Conservation (phyloP, 1,140 invertebrate genomes). For the Drosophila trapezifrons region DNA sequence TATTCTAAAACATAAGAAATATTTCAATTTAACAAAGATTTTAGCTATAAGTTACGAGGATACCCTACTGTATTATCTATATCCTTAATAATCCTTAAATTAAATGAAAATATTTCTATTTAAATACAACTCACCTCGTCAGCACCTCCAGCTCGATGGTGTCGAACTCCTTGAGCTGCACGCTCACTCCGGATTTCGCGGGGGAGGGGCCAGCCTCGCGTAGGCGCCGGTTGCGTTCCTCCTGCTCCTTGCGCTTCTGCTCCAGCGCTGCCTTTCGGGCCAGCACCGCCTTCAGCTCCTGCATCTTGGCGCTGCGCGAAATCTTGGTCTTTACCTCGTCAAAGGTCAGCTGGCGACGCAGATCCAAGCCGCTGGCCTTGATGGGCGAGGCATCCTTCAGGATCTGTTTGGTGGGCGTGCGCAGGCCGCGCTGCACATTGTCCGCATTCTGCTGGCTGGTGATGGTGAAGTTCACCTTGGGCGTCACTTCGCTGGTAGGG, state of each 20-base stretch:
- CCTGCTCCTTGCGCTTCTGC: slow-evolving; percentile 75
- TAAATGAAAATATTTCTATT: background rate
- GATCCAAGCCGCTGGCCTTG: slow-evolving; percentile 77
- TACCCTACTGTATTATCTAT: too few relatives aligned
- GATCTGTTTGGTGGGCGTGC: slow-evolving; percentile 82
- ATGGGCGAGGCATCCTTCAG: slow-evolving; percentile 69
- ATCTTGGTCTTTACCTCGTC: slow-evolving; percentile 88
- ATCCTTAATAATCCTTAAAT: background rate
- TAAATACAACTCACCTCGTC: slow-evolving; percentile 85
- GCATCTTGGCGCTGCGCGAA: slow-evolving; percentile 87
- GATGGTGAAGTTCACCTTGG: slow-evolving; percentile 44
- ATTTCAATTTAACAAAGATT: background rate
- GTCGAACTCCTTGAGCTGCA: slow-evolving; percentile 88
- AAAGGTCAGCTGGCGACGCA: slow-evolving; percentile 86
- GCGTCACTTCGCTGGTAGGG: slow-evolving; percentile 59
- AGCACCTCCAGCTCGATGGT: slow-evolving; percentile 90
- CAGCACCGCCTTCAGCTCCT: slow-evolving; percentile 88
- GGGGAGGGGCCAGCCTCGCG: slow-evolving; percentile 84
- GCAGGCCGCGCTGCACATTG: slow-evolving; percentile 69
- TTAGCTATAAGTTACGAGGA: background rate
- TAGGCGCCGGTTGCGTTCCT: slow-evolving; percentile 73
- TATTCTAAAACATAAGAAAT: background rate
- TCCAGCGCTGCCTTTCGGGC: slow-evolving; percentile 85
- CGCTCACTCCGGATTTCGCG: slow-evolving; percentile 73
- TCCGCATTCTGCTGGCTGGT: slow-evolving; percentile 58